Percentiles rank a stretch among this genome's conserved stretches.
Conservation (phyloP, 2,888 invertebrate species). For the Microctonus aethiopoides region DNA sequence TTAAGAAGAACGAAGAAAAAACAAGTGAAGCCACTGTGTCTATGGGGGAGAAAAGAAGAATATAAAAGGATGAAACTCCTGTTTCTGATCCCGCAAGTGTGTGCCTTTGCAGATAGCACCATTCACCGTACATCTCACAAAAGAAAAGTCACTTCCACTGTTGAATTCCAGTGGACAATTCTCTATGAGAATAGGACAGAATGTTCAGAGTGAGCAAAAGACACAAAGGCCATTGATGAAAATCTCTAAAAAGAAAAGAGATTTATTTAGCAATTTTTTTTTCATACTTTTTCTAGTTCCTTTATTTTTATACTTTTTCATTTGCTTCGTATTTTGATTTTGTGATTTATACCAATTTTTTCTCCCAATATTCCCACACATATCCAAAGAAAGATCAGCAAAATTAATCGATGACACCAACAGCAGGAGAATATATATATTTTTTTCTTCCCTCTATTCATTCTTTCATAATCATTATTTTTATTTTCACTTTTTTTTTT, state of each 20-base stretch:
- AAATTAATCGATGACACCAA: conserved; percentile 2
- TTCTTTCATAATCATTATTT: background rate
- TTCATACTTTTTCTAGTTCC: background rate
- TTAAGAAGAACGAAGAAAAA: background rate
- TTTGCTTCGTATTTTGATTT: background rate
- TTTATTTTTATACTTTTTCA: background rate
- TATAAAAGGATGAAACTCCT: conserved; percentile 16
- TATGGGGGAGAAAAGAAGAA: conserved; percentile 27
- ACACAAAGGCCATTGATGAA: background rate
- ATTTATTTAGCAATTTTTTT: background rate
- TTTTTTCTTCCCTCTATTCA: background rate
- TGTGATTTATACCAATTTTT: background rate
- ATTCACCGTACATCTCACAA: conserved; percentile 16
- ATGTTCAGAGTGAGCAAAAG: background rate
- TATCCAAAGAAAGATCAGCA: background rate
- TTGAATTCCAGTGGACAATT: background rate
- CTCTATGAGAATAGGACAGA: background rate
- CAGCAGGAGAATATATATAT: background rate
- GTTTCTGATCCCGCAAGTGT: conserved; percentile 39
- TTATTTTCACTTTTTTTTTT: background rate
- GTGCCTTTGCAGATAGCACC: conserved; percentile 38
- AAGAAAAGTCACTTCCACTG: conserved; percentile 15
- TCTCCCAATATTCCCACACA: background rate
- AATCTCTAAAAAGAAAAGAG: background rate
- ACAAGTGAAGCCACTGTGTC: conserved; percentile 10